Conservation (phyloP, 53 echinoderm and acorn worm species). For the Luidia sarsii region DNA sequence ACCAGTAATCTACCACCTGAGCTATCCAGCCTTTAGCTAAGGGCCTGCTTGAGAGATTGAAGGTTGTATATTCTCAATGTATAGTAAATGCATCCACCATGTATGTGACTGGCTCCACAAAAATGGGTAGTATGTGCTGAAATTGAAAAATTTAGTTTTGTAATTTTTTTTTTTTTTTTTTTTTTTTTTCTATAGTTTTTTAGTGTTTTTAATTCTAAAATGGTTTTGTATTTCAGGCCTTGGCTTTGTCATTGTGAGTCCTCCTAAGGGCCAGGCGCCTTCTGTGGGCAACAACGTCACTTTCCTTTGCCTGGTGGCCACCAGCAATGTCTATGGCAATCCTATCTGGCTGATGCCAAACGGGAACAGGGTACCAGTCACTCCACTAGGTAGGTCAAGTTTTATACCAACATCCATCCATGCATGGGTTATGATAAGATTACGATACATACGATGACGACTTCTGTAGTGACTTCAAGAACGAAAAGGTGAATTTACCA, state of each 20-base stretch:
- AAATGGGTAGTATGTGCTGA: neutral
- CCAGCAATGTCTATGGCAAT: slow-evolving; percentile 47
- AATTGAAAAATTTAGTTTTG: neutral
- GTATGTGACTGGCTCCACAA: too few relatives aligned
- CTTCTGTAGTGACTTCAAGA: neutral
- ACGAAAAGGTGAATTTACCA: too few relatives aligned
- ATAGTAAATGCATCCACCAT: too few relatives aligned
- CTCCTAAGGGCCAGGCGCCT: slow-evolving; percentile 66
- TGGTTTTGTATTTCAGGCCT: slow-evolving; percentile 41
- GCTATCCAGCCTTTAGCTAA: too few relatives aligned
- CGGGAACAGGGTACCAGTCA: slow-evolving; percentile 33
- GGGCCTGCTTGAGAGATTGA: too few relatives aligned
- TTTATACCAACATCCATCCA: neutral
- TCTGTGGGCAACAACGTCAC: slow-evolving; percentile 55
- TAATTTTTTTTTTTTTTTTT: neutral
- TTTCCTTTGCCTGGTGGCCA: slow-evolving; percentile 60
- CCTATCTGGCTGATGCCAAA: slow-evolving; percentile 78
- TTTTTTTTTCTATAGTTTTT: neutral
- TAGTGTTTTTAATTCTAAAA: too few relatives aligned
- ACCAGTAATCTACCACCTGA: too few relatives aligned
- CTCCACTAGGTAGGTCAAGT: too few relatives aligned
- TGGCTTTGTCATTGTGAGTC: slow-evolving; percentile 64
- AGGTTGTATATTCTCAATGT: too few relatives aligned
- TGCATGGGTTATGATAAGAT: too few relatives aligned
- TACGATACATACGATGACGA: too few relatives aligned